Evolutionary conservation across 2,797 vertebrate species (phyloP).

Genomic region (Amblyopsis hoosieri): DNA sequence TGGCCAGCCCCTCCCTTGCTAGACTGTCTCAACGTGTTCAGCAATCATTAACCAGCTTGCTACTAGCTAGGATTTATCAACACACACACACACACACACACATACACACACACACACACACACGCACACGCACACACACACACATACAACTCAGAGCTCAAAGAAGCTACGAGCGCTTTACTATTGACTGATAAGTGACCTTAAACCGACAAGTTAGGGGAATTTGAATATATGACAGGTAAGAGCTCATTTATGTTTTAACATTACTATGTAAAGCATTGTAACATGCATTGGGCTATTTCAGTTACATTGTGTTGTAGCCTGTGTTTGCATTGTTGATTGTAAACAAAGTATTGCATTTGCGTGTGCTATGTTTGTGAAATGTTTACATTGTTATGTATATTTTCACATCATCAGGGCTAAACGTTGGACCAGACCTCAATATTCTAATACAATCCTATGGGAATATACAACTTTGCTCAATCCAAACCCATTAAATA

Average conservation of each 20-base stretch:
- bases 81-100: background rate
- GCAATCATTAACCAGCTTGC: conserved; percentile 68
- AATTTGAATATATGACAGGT: conserved; percentile 38
- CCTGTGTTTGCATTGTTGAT: background rate
- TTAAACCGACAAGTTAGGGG: conserved; percentile 4
- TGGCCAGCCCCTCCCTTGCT: conserved; percentile 58
- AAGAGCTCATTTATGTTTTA: conserved; percentile 19
- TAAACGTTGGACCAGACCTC: no score
- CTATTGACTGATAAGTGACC: conserved; percentile 26
- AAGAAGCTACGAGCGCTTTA: conserved; percentile 9
- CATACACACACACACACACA: conserved; percentile 2
- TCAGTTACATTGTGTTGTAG: no score
- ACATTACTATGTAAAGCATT: background rate
- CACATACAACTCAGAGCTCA: background rate
- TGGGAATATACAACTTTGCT: no score
- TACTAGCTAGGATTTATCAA: conserved; percentile 47
- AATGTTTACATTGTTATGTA: no score
- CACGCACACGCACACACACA: background rate
- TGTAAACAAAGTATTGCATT: no score
- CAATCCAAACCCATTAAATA: no score
- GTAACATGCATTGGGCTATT: background rate
- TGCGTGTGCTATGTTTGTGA: no score
- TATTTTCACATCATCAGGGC: no score
- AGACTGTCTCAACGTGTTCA: conserved; percentile 57
- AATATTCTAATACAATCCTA: no score